Evolutionary conservation across 2,888 invertebrate species (phyloP).

Genomic region (Rhogogaster chlorosoma): DNA sequence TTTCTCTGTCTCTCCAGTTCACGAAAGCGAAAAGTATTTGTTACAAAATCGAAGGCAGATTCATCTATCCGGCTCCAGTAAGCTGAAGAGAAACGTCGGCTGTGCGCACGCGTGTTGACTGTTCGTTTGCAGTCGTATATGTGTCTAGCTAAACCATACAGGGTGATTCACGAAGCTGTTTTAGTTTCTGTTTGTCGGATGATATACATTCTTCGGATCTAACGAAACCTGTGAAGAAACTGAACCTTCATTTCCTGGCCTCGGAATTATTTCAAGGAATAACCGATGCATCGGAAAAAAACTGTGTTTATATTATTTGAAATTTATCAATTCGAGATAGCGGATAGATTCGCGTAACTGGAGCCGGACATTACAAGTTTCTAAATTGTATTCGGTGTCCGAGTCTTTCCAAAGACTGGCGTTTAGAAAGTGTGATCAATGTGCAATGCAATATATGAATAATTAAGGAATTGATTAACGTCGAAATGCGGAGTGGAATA

Average conservation of each 20-base stretch:
- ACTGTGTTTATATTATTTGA: background rate
- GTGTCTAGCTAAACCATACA: slow-evolving; percentile 16
- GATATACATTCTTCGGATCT: background rate
- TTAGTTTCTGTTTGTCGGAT: slow-evolving; percentile 5
- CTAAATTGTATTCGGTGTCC: background rate
- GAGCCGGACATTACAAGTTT: background rate
- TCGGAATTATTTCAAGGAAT: background rate
- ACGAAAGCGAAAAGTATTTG: slow-evolving; percentile 44
- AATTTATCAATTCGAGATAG: background rate
- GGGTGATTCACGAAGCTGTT: slow-evolving; percentile 37
- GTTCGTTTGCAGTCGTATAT: slow-evolving; percentile 26
- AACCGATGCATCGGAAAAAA: background rate
- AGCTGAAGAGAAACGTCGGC: slow-evolving; percentile 29
- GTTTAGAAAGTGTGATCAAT: slow-evolving; percentile 1
- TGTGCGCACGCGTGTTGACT: slow-evolving; percentile 36
- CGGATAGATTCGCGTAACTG: background rate
- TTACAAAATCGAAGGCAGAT: slow-evolving; percentile 44
- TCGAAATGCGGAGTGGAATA: background rate
- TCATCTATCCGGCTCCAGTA: slow-evolving; percentile 32
- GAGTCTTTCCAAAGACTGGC: background rate
- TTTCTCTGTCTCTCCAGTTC: slow-evolving; percentile 11
- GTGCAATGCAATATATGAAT: background rate
- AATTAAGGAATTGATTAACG: slow-evolving; percentile 13
- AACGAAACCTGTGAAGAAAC: background rate
- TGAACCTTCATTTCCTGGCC: background rate